A percentile compares a stretch with the other conserved stretches of the same genome.
These are phyloP conservation scores for Drosophila equinoxialis DNA, from an alignment of 1,140 invertebrate genomes.

Conservation along the genomic window DNA sequence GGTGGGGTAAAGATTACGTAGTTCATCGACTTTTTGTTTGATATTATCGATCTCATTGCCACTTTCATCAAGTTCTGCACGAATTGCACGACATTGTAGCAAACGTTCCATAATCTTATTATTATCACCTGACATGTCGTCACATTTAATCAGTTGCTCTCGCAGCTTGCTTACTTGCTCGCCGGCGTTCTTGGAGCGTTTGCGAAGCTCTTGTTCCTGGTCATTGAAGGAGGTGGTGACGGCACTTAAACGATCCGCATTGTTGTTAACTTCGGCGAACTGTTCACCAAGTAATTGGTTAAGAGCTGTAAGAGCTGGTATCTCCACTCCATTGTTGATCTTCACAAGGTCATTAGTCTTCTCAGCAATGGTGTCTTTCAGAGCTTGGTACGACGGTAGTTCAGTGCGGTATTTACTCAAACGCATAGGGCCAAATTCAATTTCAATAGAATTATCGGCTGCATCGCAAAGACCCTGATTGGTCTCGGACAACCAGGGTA, in stretches of 20 bases:
- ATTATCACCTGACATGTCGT: conserved; percentile 95
- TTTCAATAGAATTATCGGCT: conserved; percentile 90
- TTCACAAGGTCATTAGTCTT: conserved; percentile 92
- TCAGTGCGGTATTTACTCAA: conserved; percentile 94
- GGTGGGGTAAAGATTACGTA: conserved; percentile 90
- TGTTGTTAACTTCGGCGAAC: conserved; percentile 89
- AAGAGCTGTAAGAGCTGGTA: conserved; percentile 88
- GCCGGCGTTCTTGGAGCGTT: conserved; percentile 88
- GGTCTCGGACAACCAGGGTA: conserved; percentile 92
- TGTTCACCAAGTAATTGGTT: conserved; percentile 89
- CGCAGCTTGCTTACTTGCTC: conserved; percentile 90
- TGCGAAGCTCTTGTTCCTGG: conserved; percentile 89
- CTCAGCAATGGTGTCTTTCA: conserved; percentile 89
- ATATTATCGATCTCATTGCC: conserved; percentile 88
- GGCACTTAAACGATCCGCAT: conserved; percentile 90
- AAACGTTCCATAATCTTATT: conserved; percentile 91
- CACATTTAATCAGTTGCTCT: conserved; percentile 94
- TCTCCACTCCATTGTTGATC: conserved; percentile 89
- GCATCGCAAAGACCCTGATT: conserved; percentile 89
- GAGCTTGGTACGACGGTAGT: conserved; percentile 89
- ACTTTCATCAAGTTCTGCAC: conserved; percentile 87
- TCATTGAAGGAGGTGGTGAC: conserved; percentile 88
- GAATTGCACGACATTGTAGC: conserved; percentile 88
- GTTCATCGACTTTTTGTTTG: conserved; percentile 87
- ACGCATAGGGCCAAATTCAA: conserved; percentile 90